Conservation (phyloP, 2,797 vertebrate genomes). For the Pipistrellus pipistrellus region DNA sequence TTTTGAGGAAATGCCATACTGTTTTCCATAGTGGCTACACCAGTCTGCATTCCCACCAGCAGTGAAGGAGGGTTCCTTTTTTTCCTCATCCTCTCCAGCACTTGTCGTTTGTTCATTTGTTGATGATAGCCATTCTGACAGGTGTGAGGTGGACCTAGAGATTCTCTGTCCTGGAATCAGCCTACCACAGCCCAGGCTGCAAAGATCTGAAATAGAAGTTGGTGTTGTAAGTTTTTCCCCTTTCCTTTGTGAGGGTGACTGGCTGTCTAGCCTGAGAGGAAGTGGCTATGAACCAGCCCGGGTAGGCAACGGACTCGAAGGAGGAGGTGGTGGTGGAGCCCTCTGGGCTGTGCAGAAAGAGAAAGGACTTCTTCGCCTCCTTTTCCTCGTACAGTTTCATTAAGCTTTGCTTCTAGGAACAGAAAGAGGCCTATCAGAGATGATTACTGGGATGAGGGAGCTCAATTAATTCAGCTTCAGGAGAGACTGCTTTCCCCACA, state of each 20-base stretch:
- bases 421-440: not conserved
- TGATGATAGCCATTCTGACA: too few relatives aligned
- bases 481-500: not conserved
- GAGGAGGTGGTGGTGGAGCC: slow-evolving; percentile 4
- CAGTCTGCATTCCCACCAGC: too few relatives aligned
- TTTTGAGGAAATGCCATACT: too few relatives aligned
- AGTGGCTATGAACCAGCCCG: slow-evolving; percentile 68
- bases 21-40: too few relatives aligned
- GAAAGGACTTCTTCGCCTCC: slow-evolving; percentile 4
- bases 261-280: not conserved
- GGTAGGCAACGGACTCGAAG: slow-evolving; percentile 61
- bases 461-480: not conserved
- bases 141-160: not conserved
- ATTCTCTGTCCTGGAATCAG: not conserved
- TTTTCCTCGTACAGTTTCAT: not conserved
- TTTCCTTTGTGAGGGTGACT: slow-evolving; percentile 37
- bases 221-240: slow-evolving; percentile 20
- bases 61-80: too few relatives aligned
- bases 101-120: too few relatives aligned
- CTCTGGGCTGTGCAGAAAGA: slow-evolving; percentile 12
- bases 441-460: not conserved
- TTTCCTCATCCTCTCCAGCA: too few relatives aligned
- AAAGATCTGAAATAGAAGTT: slow-evolving; percentile 57
- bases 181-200: not conserved
- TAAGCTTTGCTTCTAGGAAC: not conserved